A percentile compares a stretch with the other conserved stretches of the same genome.
Conservation (phyloP, 2,797 vertebrate genomes). For the Phalloptychus januarius region DNA sequence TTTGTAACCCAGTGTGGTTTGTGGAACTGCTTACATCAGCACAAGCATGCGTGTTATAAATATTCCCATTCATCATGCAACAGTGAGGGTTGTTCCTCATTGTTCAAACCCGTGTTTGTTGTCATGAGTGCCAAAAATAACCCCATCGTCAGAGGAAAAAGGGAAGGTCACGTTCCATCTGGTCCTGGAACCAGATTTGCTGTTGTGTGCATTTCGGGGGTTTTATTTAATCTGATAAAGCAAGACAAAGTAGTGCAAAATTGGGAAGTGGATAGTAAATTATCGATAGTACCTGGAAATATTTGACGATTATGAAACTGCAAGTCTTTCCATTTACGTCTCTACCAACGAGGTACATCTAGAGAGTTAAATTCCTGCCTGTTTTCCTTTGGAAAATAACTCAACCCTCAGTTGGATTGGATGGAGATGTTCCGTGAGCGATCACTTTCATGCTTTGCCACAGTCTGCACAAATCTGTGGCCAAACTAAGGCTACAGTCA, state of each 20-base stretch:
- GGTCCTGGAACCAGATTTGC: background rate
- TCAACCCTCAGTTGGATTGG: background rate
- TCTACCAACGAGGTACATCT: background rate
- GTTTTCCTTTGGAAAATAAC: background rate
- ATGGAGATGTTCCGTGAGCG: background rate
- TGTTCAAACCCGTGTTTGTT: background rate
- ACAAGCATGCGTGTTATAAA: background rate
- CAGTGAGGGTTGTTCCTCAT: background rate
- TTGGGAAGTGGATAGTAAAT: background rate
- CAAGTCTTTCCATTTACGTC: background rate
- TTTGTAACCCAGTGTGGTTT: conserved; percentile 23
- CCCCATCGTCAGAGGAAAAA: background rate
- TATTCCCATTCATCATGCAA: conserved; percentile 8
- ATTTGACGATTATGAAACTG: background rate
- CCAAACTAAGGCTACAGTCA: too few species aligned
- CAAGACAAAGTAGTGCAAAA: background rate
- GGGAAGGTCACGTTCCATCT: background rate
- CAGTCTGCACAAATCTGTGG: background rate
- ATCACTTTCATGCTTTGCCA: background rate
- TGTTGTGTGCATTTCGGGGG: background rate
- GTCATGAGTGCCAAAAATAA: conserved; percentile 30
- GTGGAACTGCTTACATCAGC: conserved; percentile 1
- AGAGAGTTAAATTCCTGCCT: background rate
- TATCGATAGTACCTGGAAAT: background rate
- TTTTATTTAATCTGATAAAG: background rate